Conservation (phyloP, 2,797 vertebrate species). For the Catostomus latipinnis region DNA sequence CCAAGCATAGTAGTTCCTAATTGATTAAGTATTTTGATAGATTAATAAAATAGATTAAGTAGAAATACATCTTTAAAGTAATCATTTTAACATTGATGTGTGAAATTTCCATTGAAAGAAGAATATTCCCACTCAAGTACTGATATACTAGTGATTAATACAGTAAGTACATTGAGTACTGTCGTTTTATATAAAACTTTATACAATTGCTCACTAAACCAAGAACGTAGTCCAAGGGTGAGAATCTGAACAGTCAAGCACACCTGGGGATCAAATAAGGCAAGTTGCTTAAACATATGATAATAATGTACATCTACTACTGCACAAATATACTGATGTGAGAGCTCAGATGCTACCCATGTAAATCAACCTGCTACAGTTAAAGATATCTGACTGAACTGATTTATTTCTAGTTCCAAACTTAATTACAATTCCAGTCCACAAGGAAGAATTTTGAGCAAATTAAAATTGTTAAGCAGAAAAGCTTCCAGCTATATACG, state of each 20-base stretch:
- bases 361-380: slow-evolving; percentile 45
- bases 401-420: slow-evolving; percentile 40
- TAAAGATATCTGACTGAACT: slow-evolving; percentile 46
- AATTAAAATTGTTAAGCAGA: slow-evolving; percentile 40
- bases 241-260: neutral
- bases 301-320: slow-evolving; percentile 34
- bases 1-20: too few species aligned
- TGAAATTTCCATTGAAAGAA: neutral
- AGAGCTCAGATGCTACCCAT: slow-evolving; percentile 26
- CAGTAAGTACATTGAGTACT: neutral
- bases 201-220: neutral
- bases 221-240: neutral
- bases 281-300: slow-evolving; percentile 11
- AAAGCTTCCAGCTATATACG: slow-evolving; percentile 45
- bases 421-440: slow-evolving; percentile 47
- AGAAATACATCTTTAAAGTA: too few species aligned
- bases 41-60: too few species aligned
- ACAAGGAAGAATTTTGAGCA: slow-evolving; percentile 24
- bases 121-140: neutral
- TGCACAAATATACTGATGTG: slow-evolving; percentile 20
- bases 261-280: slow-evolving; percentile 14
- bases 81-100: neutral
- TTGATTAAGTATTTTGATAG: too few species aligned
- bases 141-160: neutral
- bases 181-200: neutral